Conservation (phyloP, 2,113 vertebrate species). For the Galemys pyrenaicus region DNA sequence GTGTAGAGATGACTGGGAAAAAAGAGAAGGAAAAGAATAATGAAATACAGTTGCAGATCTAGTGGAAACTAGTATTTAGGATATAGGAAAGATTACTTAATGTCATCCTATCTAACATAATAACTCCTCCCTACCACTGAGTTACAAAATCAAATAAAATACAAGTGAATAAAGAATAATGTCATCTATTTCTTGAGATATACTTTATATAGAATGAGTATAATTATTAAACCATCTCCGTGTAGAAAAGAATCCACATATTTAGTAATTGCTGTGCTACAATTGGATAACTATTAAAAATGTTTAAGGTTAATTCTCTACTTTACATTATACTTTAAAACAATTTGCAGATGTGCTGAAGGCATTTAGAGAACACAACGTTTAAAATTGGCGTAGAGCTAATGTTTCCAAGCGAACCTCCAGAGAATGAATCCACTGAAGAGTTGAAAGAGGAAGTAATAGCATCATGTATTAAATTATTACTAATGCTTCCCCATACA, state of each 20-base stretch:
- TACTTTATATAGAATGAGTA: neutral
- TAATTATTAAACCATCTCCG: constrained; percentile 22
- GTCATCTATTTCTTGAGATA: constrained; percentile 44
- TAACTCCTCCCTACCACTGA: neutral
- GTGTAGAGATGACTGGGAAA: neutral
- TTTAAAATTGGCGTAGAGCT: neutral
- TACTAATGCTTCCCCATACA: neutral
- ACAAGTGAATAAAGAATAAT: constrained; percentile 37
- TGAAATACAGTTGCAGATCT: neutral
- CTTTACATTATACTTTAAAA: neutral
- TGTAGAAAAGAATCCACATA: neutral
- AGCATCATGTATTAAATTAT: neutral
- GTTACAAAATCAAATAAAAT: constrained; percentile 39
- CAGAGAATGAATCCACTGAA: neutral
- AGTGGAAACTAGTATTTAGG: neutral
- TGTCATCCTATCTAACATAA: neutral
- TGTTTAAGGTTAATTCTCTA: constrained; percentile 43
- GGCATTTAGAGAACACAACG: neutral
- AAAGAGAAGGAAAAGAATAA: neutral
- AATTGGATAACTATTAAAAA: neutral
- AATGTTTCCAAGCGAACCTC: neutral
- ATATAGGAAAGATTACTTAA: constrained; percentile 20
- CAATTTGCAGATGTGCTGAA: neutral
- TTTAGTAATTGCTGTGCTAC: constrained; percentile 49
- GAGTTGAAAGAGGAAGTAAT: neutral